Percentiles rank a stretch among this genome's conserved stretches.
These are phyloP conservation scores for Acanthurus tractus DNA, from an alignment of 2,797 vertebrate species.

Conservation along the genomic window DNA sequence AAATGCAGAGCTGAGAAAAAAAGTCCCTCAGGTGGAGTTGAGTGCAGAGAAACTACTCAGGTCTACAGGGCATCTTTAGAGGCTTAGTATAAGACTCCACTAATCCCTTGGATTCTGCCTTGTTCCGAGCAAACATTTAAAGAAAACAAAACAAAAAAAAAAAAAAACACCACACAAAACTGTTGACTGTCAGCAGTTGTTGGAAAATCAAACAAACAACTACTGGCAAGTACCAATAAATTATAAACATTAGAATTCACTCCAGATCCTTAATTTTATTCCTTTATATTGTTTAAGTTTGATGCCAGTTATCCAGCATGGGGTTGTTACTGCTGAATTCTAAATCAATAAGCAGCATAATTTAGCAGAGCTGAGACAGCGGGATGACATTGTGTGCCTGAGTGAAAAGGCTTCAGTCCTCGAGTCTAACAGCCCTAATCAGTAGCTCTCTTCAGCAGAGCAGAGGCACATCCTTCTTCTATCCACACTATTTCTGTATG, in stretches of 20 bases:
- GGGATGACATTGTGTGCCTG: conserved; percentile 55
- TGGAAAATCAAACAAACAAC: conserved; percentile 52
- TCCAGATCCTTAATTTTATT: conserved; percentile 41
- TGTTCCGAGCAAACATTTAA: conserved; percentile 34
- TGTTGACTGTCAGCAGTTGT: conserved; percentile 33
- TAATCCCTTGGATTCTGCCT: conserved; percentile 66
- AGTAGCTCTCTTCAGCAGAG: conserved; percentile 43
- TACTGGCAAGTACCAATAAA: conserved; percentile 36
- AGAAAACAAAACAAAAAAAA: conserved; percentile 54
- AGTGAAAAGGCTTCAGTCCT: conserved; percentile 57
- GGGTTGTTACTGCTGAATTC: conserved; percentile 56
- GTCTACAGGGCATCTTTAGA: conserved; percentile 71
- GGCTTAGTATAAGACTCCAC: conserved; percentile 64
- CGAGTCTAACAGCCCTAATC: conserved; percentile 49
- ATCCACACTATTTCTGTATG: conserved; percentile 63
- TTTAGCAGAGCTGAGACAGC: conserved; percentile 62
- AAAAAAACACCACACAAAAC: conserved; percentile 43
- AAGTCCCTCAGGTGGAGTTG: conserved; percentile 66
- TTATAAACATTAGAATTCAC: conserved; percentile 36
- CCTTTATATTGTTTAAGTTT: conserved; percentile 30
- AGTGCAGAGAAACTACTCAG: conserved; percentile 54
- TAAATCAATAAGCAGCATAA: conserved; percentile 67
- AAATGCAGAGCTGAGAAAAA: conserved; percentile 66
- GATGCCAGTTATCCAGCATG: conserved; percentile 53
- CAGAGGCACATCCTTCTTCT: conserved; percentile 39